Percentiles rank a stretch among this genome's conserved stretches.
Conservation (phyloP, 1,140 invertebrate genomes). For the Dermatophagoides farinae region DNA sequence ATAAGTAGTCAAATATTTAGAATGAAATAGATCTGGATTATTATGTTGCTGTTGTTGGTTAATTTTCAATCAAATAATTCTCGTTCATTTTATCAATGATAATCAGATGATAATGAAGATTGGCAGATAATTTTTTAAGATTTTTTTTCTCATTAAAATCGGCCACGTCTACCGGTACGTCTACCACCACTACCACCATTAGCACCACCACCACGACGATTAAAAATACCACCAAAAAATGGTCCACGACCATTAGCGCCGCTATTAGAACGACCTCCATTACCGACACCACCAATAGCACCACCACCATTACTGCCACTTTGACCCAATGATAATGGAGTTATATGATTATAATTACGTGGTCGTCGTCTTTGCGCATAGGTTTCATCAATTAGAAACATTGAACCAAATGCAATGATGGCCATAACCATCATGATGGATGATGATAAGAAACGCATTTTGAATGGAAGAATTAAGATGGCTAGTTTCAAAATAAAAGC, state of each 20-base stretch:
- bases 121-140: too few species aligned
- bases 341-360: neutral
- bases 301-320: neutral
- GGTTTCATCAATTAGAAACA: too few species aligned
- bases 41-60: too few species aligned
- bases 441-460: too few species aligned
- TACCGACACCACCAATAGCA: neutral
- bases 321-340: neutral
- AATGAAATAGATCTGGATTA: too few species aligned
- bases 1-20: too few species aligned
- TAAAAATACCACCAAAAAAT: neutral
- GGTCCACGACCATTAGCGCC: neutral
- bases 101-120: neutral
- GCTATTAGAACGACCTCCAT: neutral
- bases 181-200: neutral
- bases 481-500: neutral
- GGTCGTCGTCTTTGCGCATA: neutral
- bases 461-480: neutral
- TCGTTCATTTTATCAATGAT: too few species aligned
- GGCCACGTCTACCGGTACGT: neutral
- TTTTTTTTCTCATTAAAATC: too few species aligned
- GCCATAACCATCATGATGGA: too few species aligned
- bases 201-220: neutral
- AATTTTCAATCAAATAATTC: too few species aligned
- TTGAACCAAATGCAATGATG: neutral